A percentile compares a stretch with the other conserved stretches of the same genome.
Conservation (phyloP, 2,888 invertebrate genomes). For the Labia minor region DNA sequence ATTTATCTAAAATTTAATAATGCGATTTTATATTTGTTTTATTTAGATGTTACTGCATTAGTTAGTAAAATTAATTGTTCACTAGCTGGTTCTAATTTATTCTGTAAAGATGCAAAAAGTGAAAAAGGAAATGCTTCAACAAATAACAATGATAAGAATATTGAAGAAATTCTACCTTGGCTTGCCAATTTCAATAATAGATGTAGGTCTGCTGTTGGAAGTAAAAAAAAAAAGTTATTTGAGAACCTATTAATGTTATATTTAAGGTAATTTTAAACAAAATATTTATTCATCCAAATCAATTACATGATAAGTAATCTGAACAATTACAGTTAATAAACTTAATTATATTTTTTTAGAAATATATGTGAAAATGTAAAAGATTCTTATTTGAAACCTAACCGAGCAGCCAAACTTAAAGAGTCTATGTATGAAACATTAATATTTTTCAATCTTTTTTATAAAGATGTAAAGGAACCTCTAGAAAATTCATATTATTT, state of each 20-base stretch:
- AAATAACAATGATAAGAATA: slow-evolving; percentile 21
- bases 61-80: neutral
- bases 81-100: neutral
- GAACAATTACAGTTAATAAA: neutral
- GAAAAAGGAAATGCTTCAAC: slow-evolving; percentile 14
- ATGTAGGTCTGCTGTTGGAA: slow-evolving; percentile 30
- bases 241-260: slow-evolving; percentile 34
- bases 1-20: neutral
- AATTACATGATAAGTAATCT: neutral
- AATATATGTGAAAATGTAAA: slow-evolving; percentile 34
- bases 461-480: slow-evolving; percentile 35
- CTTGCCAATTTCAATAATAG: slow-evolving; percentile 32
- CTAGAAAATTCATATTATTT: slow-evolving; percentile 34
- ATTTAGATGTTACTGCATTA: slow-evolving; percentile 16
- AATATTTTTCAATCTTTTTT: slow-evolving; percentile 36
- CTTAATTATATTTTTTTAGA: slow-evolving; percentile 31
- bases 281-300: neutral
- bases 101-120: neutral
- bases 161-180: slow-evolving; percentile 31
- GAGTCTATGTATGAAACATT: slow-evolving; percentile 36
- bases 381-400: slow-evolving; percentile 36
- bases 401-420: slow-evolving; percentile 35
- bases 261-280: slow-evolving; percentile 31
- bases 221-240: slow-evolving; percentile 32
- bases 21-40: neutral